Evolutionary conservation across 2,797 vertebrate species (phyloP).

Genomic region (Gymnocypris eckloni): DNA sequence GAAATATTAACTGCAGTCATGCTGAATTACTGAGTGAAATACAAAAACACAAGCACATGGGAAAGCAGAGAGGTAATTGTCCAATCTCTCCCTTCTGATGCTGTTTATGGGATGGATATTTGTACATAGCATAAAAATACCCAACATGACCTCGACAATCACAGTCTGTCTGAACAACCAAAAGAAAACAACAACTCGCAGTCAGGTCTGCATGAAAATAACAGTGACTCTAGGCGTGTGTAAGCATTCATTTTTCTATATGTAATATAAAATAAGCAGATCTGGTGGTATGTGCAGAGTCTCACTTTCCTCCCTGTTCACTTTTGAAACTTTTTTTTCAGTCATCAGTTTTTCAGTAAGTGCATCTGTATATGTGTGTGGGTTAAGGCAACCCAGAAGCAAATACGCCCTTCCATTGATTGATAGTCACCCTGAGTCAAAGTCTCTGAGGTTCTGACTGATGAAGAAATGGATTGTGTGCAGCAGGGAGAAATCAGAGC

Average conservation of each 20-base stretch:
- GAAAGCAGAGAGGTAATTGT: background rate
- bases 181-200: background rate
- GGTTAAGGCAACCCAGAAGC: background rate
- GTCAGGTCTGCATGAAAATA: background rate
- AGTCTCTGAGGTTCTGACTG: constrained; percentile 10
- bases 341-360: constrained; percentile 19
- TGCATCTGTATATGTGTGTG: background rate
- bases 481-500: background rate
- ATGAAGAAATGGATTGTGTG: constrained; percentile 13
- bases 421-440: constrained; percentile 8
- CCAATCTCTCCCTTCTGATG: background rate
- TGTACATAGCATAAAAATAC: background rate
- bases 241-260: background rate
- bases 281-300: background rate
- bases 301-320: background rate
- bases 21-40: background rate
- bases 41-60: background rate
- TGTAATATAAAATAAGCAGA: background rate
- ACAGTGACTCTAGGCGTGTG: background rate
- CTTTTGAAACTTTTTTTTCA: background rate
- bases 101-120: background rate
- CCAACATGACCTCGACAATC: background rate
- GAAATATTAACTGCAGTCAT: background rate
- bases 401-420: constrained; percentile 13
- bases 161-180: background rate